Conservation (phyloP, 2,888 invertebrate genomes). For the Shargacucullia verbasci region DNA sequence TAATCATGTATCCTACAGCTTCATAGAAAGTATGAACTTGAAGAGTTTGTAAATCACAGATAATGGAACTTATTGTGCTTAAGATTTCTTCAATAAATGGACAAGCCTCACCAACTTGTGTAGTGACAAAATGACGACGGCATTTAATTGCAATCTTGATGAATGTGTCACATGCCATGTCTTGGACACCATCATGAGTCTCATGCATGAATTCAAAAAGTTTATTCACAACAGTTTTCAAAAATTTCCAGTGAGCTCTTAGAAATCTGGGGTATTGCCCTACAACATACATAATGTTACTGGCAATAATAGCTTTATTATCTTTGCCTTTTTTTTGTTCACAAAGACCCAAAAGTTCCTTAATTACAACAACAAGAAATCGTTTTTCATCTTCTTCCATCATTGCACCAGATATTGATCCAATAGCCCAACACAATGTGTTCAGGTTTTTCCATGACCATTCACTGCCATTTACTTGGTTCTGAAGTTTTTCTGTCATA, state of each 20-base stretch:
- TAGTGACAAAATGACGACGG: slow-evolving; percentile 98
- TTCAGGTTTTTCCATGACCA: slow-evolving; percentile 99
- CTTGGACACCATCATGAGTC: slow-evolving; percentile 99
- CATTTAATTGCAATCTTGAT: slow-evolving; percentile 99
- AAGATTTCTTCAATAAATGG: slow-evolving; percentile 99
- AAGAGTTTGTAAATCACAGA: slow-evolving; percentile 99
- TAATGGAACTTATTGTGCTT: slow-evolving; percentile 98
- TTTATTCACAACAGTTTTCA: slow-evolving; percentile 99
- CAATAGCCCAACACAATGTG: slow-evolving; percentile 99
- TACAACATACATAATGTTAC: slow-evolving; percentile 99
- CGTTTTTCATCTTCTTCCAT: slow-evolving; percentile 99
- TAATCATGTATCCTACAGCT: slow-evolving; percentile 99
- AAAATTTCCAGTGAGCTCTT: slow-evolving; percentile 99
- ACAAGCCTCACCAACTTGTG: slow-evolving; percentile 98
- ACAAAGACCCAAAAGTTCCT: slow-evolving; percentile 98
- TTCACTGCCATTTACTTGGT: slow-evolving; percentile 99
- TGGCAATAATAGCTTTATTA: slow-evolving; percentile 99
- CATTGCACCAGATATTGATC: slow-evolving; percentile 99
- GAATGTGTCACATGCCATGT: slow-evolving; percentile 99
- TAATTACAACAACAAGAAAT: slow-evolving; percentile 99
- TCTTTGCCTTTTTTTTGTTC: slow-evolving; percentile 99
- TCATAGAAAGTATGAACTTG: slow-evolving; percentile 99
- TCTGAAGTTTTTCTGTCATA: slow-evolving; percentile 99
- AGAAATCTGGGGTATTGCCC: slow-evolving; percentile 99
- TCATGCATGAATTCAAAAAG: slow-evolving; percentile 99